Base-by-base conservation (phyloP, 1,140 invertebrate species). In the Zophobas morio region DNA sequence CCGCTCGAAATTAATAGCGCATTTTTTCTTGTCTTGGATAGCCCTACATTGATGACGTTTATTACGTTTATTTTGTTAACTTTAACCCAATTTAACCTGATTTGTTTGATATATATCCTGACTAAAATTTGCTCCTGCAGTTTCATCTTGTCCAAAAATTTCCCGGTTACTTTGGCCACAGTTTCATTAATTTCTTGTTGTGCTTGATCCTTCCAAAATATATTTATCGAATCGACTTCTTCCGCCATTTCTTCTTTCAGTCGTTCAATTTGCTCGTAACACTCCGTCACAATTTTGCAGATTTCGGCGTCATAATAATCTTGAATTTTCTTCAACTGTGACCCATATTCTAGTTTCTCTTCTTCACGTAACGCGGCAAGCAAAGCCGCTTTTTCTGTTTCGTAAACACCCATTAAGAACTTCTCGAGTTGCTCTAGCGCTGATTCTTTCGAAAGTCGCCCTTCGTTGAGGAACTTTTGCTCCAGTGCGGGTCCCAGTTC, bases 61-160 rank as follows among this genome's bases (percentile, higher is more conserved):
- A 20, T 20, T 20, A 20, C 20, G 20, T 20, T 20, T 20, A 20
- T 20, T 20, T 20, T 20, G 20, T 20, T 20, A 20, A 20, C 20
- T 20, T 20, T 20, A 20, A 20, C 20, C 20, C 20, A 20, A 20
- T 20, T 20, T 70, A 81, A 81, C 82, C 85, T 85, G 39, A 88
- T 86, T 77, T 87, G 85, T 42, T 80, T 79, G n/a, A 85, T 84
- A 53, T 86, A 86, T 33, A 81, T 82, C 5, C 83, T 70, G 35
- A 73, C 83, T 66, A 86, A 79, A 1, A 79, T 78, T 3, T 54
- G 76, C 66, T 81, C 70, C 70, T 82, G 80, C 57, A 81, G 63
- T 1, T 85, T 79, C 42, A 87, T 82, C 66, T 86, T 80, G 36
- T 81, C 74, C n/a, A 84, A 78, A n/a, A 87, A 85, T 76, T 87